These are phyloP conservation scores for Philopotamus ludificatus DNA, from an alignment of 1,140 invertebrate species.

Conservation along the genomic window DNA sequence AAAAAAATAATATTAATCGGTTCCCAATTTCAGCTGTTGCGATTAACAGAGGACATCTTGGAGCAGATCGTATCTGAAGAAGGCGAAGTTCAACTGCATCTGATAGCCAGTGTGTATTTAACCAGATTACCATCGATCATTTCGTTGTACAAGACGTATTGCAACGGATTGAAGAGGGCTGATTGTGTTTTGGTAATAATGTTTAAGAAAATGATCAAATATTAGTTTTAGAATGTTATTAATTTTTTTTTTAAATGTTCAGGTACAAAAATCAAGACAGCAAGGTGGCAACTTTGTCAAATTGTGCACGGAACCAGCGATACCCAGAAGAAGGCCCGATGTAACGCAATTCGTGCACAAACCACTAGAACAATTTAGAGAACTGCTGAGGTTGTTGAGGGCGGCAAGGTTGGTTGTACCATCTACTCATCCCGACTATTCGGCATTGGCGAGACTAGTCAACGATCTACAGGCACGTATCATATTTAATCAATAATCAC, in stretches of 20 bases:
- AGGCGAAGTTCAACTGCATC: conserved; percentile 64
- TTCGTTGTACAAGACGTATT: conserved; percentile 74
- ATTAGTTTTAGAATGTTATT: too few relatives aligned
- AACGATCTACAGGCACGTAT: conserved; percentile 51
- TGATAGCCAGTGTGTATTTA: conserved; percentile 68
- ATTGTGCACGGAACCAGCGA: conserved; percentile 72
- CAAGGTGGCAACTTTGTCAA: conserved; percentile 66
- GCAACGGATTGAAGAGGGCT: conserved; percentile 76
- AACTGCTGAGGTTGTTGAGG: conserved; percentile 52
- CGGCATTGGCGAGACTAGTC: conserved; percentile 52
- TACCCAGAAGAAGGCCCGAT: conserved; percentile 76
- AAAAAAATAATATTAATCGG: background rate
- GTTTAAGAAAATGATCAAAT: background rate
- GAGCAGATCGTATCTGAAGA: conserved; percentile 74
- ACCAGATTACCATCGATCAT: conserved; percentile 70
- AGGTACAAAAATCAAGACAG: conserved; percentile 62
- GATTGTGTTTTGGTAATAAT: conserved; percentile 73
- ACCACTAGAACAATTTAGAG: conserved; percentile 67
- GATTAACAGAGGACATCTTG: conserved; percentile 76
- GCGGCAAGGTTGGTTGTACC: conserved; percentile 50
- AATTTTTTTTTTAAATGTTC: background rate
- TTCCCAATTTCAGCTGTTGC: conserved; percentile 58
- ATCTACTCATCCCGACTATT: conserved; percentile 52
- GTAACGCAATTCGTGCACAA: conserved; percentile 77
- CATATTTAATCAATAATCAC: background rate